These are phyloP conservation scores for Junco hyemalis DNA, from an alignment of 2,113 vertebrate species.

Conservation along the genomic window DNA sequence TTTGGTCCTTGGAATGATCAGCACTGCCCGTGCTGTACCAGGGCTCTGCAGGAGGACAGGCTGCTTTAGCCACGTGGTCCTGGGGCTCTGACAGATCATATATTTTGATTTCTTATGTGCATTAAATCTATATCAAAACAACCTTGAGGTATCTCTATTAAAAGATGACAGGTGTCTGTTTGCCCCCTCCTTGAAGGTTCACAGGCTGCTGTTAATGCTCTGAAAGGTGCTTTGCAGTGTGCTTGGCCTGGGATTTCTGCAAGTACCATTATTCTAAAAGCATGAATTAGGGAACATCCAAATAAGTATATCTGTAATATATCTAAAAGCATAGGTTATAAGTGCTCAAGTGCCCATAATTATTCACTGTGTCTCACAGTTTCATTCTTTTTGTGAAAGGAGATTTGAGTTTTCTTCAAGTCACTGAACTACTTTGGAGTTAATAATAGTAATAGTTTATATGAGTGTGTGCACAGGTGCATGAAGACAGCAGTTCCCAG, in stretches of 20 bases:
- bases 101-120: neutral
- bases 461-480: neutral
- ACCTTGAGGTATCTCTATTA: neutral
- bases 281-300: neutral
- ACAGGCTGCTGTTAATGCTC: neutral
- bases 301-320: neutral
- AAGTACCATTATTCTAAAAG: neutral
- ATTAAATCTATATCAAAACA: neutral
- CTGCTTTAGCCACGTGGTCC: neutral
- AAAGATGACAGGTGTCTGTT: neutral
- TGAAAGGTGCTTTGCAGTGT: neutral
- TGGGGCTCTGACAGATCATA: neutral
- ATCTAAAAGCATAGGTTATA: neutral
- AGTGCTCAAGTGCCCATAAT: neutral
- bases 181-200: neutral
- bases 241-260: neutral
- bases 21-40: neutral
- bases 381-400: neutral
- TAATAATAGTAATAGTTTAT: neutral
- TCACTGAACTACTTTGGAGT: neutral
- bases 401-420: neutral
- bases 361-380: neutral
- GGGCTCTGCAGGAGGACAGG: neutral
- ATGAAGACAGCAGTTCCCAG: neutral
- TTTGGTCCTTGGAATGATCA: neutral